Evolutionary conservation across 2,113 vertebrate genomes (phyloP).

Genomic region (Vulpes lagopus): DNA sequence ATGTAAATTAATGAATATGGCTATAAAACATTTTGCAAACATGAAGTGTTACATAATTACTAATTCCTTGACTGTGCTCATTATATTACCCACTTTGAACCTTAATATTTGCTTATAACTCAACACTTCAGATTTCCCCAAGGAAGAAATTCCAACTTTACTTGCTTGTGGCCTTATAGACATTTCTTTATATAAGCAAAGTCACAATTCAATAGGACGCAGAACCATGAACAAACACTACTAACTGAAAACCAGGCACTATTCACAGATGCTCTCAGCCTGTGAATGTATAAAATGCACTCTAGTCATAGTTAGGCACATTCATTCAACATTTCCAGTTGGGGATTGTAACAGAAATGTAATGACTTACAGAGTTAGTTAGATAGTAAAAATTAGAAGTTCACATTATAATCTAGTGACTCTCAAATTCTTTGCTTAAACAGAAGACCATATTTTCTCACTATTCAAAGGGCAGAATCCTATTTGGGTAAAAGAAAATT

Average conservation of each 20-base stretch:
- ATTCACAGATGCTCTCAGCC: conserved; percentile 3
- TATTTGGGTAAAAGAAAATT: background rate
- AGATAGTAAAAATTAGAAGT: conserved; percentile 33
- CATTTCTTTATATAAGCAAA: conserved; percentile 65
- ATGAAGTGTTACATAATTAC: conserved; percentile 76
- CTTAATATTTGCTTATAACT: conserved; percentile 76
- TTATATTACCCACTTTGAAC: conserved; percentile 76
- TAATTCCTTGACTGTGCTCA: conserved; percentile 73
- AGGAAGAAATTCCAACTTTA: conserved; percentile 75
- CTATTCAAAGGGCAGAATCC: background rate
- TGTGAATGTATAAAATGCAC: background rate
- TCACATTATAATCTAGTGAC: background rate
- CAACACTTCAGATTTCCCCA: conserved; percentile 69
- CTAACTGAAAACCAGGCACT: conserved; percentile 26
- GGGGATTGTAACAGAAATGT: background rate
- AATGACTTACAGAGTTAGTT: conserved; percentile 3
- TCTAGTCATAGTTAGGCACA: background rate
- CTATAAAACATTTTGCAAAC: conserved; percentile 80
- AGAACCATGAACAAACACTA: conserved; percentile 65
- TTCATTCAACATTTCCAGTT: conserved; percentile 21
- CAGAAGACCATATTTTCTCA: conserved; percentile 18
- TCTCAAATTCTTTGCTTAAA: conserved; percentile 56
- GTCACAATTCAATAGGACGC: conserved; percentile 1
- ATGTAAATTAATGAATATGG: conserved; percentile 76
- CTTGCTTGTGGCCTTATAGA: conserved; percentile 64